phyloP scores from a whole-genome alignment of 2,113 vertebrate species.

The Riparia riparia region DNA sequence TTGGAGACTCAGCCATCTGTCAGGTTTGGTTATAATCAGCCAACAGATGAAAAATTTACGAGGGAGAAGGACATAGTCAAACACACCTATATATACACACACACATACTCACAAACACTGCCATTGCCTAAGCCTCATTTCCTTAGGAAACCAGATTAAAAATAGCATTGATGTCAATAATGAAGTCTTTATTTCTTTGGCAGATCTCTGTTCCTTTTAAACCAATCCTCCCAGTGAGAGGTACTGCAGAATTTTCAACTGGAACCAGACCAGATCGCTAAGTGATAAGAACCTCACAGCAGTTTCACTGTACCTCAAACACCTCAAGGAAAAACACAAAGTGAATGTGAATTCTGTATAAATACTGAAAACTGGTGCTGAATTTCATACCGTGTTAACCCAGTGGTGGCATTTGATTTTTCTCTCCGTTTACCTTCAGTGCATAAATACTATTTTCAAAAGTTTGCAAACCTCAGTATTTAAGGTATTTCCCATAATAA shows the following conservation, averaged over 20 bases:
- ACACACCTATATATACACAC: constrained; percentile 12
- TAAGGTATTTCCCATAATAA: constrained; percentile 58
- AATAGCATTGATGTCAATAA: constrained; percentile 67
- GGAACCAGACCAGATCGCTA: constrained; percentile 61
- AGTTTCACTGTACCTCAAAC: constrained; percentile 65
- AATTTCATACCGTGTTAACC: constrained; percentile 32
- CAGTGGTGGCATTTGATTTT: constrained; percentile 33
- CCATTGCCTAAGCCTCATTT: constrained; percentile 57
- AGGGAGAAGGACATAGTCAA: not conserved
- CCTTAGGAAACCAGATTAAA: constrained; percentile 71
- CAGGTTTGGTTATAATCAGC: constrained; percentile 38
- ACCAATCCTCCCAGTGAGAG: constrained; percentile 66
- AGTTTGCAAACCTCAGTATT: constrained; percentile 54
- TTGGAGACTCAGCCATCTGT: constrained; percentile 7
- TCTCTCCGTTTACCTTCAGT: constrained; percentile 4
- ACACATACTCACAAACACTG: not conserved
- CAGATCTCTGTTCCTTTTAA: constrained; percentile 61
- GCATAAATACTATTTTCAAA: constrained; percentile 17
- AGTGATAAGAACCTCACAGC: constrained; percentile 72
- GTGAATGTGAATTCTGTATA: constrained; percentile 44
- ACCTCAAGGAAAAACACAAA: constrained; percentile 66
- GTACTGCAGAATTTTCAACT: constrained; percentile 42
- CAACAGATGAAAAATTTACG: not conserved
- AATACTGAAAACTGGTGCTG: constrained; percentile 4
- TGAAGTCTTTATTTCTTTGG: constrained; percentile 67